Percentiles rank a stretch among this genome's conserved stretches.
phyloP scores from a whole-genome alignment of 2,888 invertebrate genomes.

The Monopis laevigella region DNA sequence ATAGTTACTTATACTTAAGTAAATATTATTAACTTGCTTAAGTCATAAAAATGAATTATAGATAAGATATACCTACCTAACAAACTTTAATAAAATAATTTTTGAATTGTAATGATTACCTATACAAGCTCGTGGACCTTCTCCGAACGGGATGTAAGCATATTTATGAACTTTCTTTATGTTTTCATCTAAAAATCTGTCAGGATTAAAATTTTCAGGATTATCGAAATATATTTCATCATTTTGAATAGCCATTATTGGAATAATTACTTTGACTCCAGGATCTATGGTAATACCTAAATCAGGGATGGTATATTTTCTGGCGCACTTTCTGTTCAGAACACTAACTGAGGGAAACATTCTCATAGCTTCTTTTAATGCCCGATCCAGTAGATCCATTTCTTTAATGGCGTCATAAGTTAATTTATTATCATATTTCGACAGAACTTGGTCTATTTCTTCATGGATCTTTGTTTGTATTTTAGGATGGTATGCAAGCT shows the following conservation, averaged over 20 bases:
- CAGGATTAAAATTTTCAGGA: constrained; percentile 16
- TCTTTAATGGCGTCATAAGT: constrained; percentile 19
- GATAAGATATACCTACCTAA: too few relatives aligned
- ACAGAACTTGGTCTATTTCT: constrained; percentile 24
- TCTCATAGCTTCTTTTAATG: constrained; percentile 22
- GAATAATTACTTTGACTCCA: constrained; percentile 16
- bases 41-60: too few relatives aligned
- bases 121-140: constrained; percentile 39
- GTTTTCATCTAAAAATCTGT: constrained; percentile 4
- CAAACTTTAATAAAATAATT: too few relatives aligned
- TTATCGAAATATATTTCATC: constrained; percentile 18
- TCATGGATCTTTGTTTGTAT: constrained; percentile 25
- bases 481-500: constrained; percentile 27
- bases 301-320: constrained; percentile 18
- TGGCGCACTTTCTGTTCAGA: constrained; percentile 17
- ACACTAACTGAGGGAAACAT: constrained; percentile 20
- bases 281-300: constrained; percentile 15
- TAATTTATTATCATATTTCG: constrained; percentile 17
- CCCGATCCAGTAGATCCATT: constrained; percentile 18
- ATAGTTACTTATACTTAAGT: too few relatives aligned
- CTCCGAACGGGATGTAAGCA: constrained; percentile 39
- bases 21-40: too few relatives aligned
- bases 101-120: too few relatives aligned
- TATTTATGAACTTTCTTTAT: constrained; percentile 18
- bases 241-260: constrained; percentile 17